Conservation (phyloP, 2,113 vertebrate genomes). For the Dolichallabes microphthalmus region DNA sequence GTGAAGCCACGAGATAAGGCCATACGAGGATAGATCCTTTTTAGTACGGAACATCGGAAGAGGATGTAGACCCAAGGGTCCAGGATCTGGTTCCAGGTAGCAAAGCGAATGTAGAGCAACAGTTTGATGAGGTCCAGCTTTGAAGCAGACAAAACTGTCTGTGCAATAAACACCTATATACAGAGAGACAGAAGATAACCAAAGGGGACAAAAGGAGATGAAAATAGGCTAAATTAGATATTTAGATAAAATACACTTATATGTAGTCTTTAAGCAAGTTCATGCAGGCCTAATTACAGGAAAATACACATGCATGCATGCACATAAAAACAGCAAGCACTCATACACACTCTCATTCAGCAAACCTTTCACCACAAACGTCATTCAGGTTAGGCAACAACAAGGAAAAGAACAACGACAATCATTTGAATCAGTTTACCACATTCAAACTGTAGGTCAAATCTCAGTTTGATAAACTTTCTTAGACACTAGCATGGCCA, state of each 20-base stretch:
- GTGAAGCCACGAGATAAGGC: conserved; percentile 70
- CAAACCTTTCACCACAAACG: neutral
- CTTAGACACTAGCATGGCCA: neutral
- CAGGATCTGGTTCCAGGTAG: conserved; percentile 95
- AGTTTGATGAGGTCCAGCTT: conserved; percentile 56
- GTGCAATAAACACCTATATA: conserved; percentile 81
- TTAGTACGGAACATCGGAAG: conserved; percentile 83
- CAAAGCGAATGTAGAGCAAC: conserved; percentile 86
- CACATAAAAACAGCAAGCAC: neutral
- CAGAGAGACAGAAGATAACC: neutral
- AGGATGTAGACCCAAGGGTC: conserved; percentile 98
- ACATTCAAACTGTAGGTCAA: neutral
- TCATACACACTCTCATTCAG: neutral
- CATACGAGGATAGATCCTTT: conserved; percentile 75
- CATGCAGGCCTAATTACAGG: neutral
- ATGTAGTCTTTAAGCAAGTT: neutral
- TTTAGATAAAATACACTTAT: neutral
- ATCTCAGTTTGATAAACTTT: neutral
- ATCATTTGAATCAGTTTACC: neutral
- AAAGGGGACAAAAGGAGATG: neutral
- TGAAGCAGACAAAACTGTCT: conserved; percentile 70
- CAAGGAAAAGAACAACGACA: neutral
- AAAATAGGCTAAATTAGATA: neutral
- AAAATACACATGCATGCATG: conserved; percentile 10
- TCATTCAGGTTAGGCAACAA: neutral